Evolutionary conservation across 2,888 invertebrate genomes (phyloP), one percentile per base, ranked within the genome.

Genomic region (Tanytarsus gracilentus): DNA sequence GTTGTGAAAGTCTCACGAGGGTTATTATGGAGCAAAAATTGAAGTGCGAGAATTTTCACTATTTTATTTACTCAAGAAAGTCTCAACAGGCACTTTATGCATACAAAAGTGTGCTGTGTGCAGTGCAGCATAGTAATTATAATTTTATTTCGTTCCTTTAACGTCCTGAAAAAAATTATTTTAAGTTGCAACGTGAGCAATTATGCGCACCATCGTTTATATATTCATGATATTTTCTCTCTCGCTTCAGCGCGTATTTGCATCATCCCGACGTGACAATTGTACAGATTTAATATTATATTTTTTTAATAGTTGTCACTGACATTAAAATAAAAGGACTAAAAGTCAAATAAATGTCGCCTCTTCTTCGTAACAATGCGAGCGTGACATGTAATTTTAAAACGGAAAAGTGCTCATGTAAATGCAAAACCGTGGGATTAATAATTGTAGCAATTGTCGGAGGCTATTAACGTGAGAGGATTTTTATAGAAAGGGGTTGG

Each of bases 151-250:
- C 23, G 21, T 44, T 18, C 3, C 26, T 26, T 39, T 39, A 23
- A 39, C 26, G 23, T n/a, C 14, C n/a, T 27, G 26, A 49, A 26
- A 40, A 51, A 51, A 58, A 58, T 58, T 58, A 58, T 58, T 58
- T 48, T 48, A 58, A 58, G 44, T 58, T 58, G 58, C 58, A 58
- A 58, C 58, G 58, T 58, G 58, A 21, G 58, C 58, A 58, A 58
- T 58, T 58, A 58, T 58, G 48, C 44, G 23, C 29, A 21, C 30
- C 21, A 58, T n/a, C 14, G 21, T 55, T 52, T 55, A 40, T 39
- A 40, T 40, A 55, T 55, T 55, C 55, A 55, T 55, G 55, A 40
- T 55, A 26, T 40, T 25, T 27, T 39, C 40, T 55, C 33, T 14
- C 25, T 55, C 51, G 16, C 16, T 51, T 30, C 30, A 14, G 27